Conservation (phyloP, 1,140 invertebrate genomes). For the Gryllus bimaculatus region DNA sequence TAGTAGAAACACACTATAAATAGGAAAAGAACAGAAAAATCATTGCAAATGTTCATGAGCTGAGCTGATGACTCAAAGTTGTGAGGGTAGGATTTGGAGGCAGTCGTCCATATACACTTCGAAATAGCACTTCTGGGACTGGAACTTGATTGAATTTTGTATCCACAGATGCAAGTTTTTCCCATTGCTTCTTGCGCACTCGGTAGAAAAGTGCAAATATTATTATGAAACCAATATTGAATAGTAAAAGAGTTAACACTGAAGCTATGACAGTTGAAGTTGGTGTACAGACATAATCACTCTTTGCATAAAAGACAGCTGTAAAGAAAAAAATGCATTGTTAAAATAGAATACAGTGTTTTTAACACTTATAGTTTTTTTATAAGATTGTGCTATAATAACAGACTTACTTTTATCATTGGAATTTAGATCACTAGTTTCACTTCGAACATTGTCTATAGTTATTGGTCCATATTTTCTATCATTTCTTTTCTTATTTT, state of each 20-base stretch:
- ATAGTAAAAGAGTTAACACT: conserved; percentile 12
- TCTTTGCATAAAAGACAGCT: conserved; percentile 8
- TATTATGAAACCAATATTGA: conserved; percentile 14
- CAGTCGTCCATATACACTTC: conserved; percentile 22
- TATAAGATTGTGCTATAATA: no score
- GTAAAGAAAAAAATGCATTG: conserved; percentile 8
- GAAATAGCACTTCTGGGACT: conserved; percentile 22
- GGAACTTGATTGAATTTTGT: conserved; percentile 8
- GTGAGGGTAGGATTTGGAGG: conserved; percentile 13
- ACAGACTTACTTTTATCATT: background rate
- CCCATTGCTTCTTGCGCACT: conserved; percentile 20
- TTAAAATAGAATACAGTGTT: background rate
- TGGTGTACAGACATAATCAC: conserved; percentile 14
- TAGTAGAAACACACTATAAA: conserved; percentile 10
- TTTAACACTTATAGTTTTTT: no score
- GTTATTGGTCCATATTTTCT: background rate
- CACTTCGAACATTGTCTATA: background rate
- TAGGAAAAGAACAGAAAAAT: background rate
- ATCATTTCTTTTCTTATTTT: conserved; percentile 11
- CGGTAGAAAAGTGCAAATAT: conserved; percentile 16
- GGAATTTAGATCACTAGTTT: background rate
- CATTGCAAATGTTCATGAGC: conserved; percentile 2
- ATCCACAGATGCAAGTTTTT: conserved; percentile 13
- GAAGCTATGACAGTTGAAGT: conserved; percentile 13
- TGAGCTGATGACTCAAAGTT: conserved; percentile 11